phyloP scores from a whole-genome alignment of 2,113 vertebrate genomes.

The Zeus faber region DNA sequence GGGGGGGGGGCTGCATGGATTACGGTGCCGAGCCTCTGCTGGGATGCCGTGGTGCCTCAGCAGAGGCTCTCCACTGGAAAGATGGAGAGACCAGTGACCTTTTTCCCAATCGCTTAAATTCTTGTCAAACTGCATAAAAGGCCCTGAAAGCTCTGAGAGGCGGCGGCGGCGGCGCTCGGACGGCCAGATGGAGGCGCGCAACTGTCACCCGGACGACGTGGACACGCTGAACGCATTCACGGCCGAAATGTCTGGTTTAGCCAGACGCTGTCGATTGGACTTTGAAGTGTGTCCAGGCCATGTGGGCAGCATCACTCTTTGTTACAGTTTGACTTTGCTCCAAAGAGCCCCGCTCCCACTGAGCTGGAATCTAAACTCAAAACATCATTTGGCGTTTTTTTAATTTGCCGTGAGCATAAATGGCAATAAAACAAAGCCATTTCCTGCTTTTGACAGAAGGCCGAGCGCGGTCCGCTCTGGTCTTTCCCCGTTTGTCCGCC shows the following conservation, averaged over 20 bases:
- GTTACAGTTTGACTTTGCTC: not conserved
- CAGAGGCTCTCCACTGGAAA: not conserved
- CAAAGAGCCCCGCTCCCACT: not conserved
- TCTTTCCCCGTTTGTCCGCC: not conserved
- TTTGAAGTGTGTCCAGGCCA: not conserved
- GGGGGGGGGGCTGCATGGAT: not conserved
- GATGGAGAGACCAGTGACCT: not conserved
- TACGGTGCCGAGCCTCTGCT: not conserved
- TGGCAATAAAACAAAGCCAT: not conserved
- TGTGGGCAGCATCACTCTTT: not conserved
- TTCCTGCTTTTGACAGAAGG: slow-evolving; percentile 1
- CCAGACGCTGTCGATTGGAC: not conserved
- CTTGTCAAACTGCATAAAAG: too few species aligned
- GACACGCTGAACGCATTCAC: not conserved
- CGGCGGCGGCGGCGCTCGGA: too few species aligned
- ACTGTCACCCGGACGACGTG: not conserved
- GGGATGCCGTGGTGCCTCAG: not conserved
- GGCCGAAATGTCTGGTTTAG: not conserved
- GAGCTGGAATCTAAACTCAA: too few species aligned
- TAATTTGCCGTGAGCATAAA: not conserved
- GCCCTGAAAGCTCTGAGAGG: too few species aligned
- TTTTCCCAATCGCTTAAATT: not conserved
- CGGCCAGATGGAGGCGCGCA: not conserved
- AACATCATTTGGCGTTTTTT: slow-evolving; percentile 5
- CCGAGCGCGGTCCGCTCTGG: not conserved